Percentiles rank a stretch among this genome's conserved stretches.
Evolutionary conservation across 2,113 vertebrate genomes (phyloP).

Genomic region (Alouatta palliata): DNA sequence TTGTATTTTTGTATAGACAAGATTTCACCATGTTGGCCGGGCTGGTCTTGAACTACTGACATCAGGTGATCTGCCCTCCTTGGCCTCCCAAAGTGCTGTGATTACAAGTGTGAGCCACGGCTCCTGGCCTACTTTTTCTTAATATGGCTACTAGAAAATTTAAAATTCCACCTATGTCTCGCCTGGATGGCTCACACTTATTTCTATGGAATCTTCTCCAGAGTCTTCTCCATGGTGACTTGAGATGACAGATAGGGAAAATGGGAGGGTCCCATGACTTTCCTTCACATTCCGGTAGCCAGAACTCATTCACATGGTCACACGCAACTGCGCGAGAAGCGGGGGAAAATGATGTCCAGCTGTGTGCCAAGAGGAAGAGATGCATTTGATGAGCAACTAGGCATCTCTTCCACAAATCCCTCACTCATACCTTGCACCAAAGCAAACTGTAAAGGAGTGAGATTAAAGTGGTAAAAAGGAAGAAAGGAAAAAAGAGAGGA

Average conservation of each 20-base stretch:
- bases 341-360: too few species aligned
- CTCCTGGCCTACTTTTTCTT: too few species aligned
- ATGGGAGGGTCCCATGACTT: background rate
- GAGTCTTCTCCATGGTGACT: background rate
- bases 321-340: too few species aligned
- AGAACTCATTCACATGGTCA: too few species aligned
- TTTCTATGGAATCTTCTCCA: background rate
- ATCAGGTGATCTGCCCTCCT: too few species aligned
- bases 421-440: background rate
- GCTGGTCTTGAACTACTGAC: too few species aligned
- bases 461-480: background rate
- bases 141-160: too few species aligned
- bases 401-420: background rate
- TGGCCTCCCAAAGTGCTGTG: too few species aligned
- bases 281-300: too few species aligned
- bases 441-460: background rate
- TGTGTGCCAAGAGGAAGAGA: background rate
- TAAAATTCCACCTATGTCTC: background rate
- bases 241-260: background rate
- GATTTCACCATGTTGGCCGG: too few species aligned
- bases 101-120: too few species aligned
- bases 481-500: background rate
- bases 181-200: background rate
- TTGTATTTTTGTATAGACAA: too few species aligned
- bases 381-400: background rate